Conservation (phyloP, 2,113 vertebrate species). For the Seriola dumerili region DNA sequence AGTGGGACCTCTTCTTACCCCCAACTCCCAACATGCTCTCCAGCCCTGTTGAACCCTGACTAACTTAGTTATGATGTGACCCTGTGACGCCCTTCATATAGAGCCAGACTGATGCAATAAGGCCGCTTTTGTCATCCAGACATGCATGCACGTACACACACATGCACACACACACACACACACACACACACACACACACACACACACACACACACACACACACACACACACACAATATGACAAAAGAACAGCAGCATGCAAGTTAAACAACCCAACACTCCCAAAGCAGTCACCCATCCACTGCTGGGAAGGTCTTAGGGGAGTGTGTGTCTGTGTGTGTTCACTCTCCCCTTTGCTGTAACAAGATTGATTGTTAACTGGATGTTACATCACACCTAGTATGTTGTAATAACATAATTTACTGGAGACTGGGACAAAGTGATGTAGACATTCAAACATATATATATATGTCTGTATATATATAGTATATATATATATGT, state of each 20-base stretch:
- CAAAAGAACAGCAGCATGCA: conserved; percentile 43
- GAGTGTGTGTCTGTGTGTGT: neutral
- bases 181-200: conserved; percentile 3
- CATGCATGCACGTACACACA: conserved; percentile 20
- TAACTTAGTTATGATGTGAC: conserved; percentile 79
- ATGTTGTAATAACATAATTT: neutral
- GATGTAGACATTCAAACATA: neutral
- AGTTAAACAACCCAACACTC: conserved; percentile 60
- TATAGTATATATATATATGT: too few species aligned
- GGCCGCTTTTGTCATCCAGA: conserved; percentile 57
- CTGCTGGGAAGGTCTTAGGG: neutral
- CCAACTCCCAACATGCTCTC: conserved; percentile 27
- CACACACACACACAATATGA: neutral
- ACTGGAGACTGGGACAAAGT: neutral
- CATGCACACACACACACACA: neutral
- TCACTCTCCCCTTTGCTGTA: neutral
- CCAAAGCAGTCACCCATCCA: conserved; percentile 1
- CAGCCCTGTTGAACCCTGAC: conserved; percentile 70
- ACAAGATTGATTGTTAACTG: conserved; percentile 7
- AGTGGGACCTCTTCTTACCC: conserved; percentile 57
- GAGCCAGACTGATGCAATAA: conserved; percentile 63
- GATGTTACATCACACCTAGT: conserved; percentile 7
- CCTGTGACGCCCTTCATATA: conserved; percentile 66
- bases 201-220: conserved; percentile 7
- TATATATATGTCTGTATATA: too few species aligned